Percentiles rank a stretch among this genome's conserved stretches.
These are phyloP conservation scores for Hypotaenidia philippensis DNA, from an alignment of 2,797 vertebrate genomes.

Conservation along the genomic window DNA sequence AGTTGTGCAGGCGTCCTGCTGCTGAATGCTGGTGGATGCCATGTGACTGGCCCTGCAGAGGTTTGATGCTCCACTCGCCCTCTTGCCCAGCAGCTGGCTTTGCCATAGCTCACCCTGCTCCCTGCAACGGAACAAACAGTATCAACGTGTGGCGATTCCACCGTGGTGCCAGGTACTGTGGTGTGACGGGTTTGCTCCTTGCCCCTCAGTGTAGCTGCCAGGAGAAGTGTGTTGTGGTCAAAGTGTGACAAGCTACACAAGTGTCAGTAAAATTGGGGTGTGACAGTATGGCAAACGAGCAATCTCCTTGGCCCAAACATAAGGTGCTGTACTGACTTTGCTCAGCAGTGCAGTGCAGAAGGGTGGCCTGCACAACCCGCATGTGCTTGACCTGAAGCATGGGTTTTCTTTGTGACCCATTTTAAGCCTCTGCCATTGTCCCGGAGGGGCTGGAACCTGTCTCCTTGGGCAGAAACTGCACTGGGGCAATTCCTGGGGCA, in stretches of 20 bases:
- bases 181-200: accelerated
- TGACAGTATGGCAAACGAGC: background rate
- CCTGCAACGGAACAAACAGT: background rate
- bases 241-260: accelerated
- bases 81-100: background rate
- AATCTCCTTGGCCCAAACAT: accelerated
- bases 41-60: accelerated
- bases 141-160: background rate
- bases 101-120: background rate
- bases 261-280: background rate
- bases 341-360: accelerated
- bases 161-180: accelerated
- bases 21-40: accelerated
- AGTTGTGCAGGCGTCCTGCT: too few species aligned
- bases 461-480: accelerated
- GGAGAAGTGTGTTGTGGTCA: too few species aligned
- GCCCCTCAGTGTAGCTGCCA: too few species aligned
- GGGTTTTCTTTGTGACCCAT: accelerated
- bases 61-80: accelerated
- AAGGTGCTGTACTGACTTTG: background rate
- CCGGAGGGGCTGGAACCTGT: accelerated
- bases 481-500: too few species aligned
- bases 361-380: accelerated
- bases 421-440: background rate
- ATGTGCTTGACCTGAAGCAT: accelerated